Conservation (phyloP, 2,113 vertebrate genomes). For the Antechinus flavipes region DNA sequence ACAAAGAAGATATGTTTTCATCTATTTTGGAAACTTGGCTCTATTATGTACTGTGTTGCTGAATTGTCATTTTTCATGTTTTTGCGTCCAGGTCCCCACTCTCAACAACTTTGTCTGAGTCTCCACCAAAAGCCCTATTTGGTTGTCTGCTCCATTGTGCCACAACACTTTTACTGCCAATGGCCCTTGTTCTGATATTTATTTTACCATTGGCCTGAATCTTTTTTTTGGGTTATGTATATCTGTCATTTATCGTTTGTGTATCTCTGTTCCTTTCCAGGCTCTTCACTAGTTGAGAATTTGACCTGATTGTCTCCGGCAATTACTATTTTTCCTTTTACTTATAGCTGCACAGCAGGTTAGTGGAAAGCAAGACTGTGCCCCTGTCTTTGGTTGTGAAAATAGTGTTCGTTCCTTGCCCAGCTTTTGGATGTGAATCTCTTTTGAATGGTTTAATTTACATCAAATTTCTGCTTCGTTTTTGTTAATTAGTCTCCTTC, state of each 20-base stretch:
- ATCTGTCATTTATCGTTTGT: neutral
- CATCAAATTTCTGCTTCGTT: neutral
- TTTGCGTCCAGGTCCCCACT: neutral
- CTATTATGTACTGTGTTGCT: neutral
- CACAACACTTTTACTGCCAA: neutral
- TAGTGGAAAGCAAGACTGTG: neutral
- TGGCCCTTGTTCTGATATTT: neutral
- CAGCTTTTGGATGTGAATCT: neutral
- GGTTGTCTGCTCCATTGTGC: neutral
- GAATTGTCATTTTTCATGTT: neutral
- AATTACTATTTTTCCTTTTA: neutral
- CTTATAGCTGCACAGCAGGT: neutral
- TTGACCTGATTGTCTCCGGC: neutral
- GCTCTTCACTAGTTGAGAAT: constrained; percentile 5
- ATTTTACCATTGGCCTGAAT: neutral
- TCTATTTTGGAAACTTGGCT: neutral
- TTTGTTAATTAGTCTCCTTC: neutral
- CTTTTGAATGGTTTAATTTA: neutral
- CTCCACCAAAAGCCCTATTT: neutral
- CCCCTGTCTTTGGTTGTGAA: neutral
- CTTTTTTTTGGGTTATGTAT: neutral
- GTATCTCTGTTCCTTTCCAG: constrained; percentile 2
- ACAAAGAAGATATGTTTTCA: neutral
- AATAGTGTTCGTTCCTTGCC: neutral
- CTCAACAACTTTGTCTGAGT: neutral